Evolutionary conservation across 2,113 vertebrate genomes (phyloP), one percentile per base, ranked within the genome.

Genomic region (Ivindomyrus marchei): DNA sequence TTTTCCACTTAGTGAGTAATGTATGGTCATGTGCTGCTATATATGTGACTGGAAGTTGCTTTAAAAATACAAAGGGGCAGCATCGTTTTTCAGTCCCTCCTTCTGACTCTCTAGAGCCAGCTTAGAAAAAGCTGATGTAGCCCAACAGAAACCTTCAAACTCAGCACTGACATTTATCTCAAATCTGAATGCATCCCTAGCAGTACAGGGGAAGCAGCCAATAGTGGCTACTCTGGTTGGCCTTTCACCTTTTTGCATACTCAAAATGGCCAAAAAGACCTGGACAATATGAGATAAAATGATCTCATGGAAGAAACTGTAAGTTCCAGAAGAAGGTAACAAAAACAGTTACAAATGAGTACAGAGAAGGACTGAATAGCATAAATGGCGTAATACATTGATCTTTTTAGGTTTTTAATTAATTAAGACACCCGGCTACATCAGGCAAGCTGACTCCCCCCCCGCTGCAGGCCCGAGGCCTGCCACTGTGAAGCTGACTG

Each of bases 111-210:
- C 27, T 10, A 27, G 50, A 87, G 50, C 47, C 27, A 87, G 9
- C 49, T 50, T 85, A 85, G 42, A 46, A 87, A 53, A 87, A 56
- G 45, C 50, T 36, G 85, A 87, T 13, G 0, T 31, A 31, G 21
- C 50, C 85, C 24, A 36, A 56, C 7, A 31, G 50, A 87, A 87
- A 87, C 47, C 85, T 87, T 53, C 31, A 53, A 87, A 87, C 85
- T 87, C n/a, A 56, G 27, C 85, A 87, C 85, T 17, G 31, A 87
- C 27, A 87, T 87, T 31, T 53, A 13, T 53, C 39, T 56, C 83
- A 45, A 85, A 85, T 46, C 13, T 85, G 83, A 42, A 85, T 47
- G 45, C 80, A 84, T 84, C 80, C 80, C 45, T 9, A 45, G 21
- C 19, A 85, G 45, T n/a, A 85, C 36, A 46, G 45, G 39, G 8